Evolutionary conservation across 2,797 vertebrate genomes (phyloP).

Genomic region (Apodemus agrarius): DNA sequence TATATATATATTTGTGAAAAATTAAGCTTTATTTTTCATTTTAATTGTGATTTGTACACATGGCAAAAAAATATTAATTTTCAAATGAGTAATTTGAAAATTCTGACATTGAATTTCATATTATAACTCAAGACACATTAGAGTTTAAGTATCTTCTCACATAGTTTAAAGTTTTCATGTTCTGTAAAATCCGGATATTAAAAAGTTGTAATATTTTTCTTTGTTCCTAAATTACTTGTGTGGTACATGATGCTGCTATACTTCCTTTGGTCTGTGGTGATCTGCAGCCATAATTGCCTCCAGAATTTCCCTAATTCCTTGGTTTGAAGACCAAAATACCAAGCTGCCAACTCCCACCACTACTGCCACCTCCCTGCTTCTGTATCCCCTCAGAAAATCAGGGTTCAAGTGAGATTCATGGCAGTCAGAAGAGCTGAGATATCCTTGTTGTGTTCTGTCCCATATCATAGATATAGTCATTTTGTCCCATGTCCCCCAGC

Average conservation of each 20-base stretch:
- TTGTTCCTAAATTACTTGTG: slow-evolving; percentile 46
- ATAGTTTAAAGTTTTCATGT: neutral
- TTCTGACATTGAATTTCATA: neutral
- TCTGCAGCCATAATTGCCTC: neutral
- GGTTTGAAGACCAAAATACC: neutral
- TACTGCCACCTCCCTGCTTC: too few relatives aligned
- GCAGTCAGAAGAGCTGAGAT: neutral
- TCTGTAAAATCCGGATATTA: neutral
- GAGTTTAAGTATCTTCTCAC: neutral
- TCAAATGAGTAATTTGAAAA: slow-evolving; percentile 4
- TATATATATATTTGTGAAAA: neutral
- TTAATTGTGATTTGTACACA: neutral
- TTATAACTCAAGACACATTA: neutral
- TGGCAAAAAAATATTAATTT: neutral
- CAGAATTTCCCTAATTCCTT: neutral
- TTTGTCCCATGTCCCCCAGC: too few relatives aligned
- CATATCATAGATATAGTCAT: too few relatives aligned
- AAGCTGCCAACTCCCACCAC: neutral
- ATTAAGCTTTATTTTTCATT: neutral
- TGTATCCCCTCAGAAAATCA: neutral
- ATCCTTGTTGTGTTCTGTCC: too few relatives aligned
- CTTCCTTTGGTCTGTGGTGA: slow-evolving; percentile 44
- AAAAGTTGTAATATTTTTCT: slow-evolving; percentile 49
- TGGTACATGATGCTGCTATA: neutral
- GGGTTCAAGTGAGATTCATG: rapidly evolving